Evolutionary conservation across 64 coral and sea anemone species (phyloP).

Genomic region (Orbicella faveolata): DNA sequence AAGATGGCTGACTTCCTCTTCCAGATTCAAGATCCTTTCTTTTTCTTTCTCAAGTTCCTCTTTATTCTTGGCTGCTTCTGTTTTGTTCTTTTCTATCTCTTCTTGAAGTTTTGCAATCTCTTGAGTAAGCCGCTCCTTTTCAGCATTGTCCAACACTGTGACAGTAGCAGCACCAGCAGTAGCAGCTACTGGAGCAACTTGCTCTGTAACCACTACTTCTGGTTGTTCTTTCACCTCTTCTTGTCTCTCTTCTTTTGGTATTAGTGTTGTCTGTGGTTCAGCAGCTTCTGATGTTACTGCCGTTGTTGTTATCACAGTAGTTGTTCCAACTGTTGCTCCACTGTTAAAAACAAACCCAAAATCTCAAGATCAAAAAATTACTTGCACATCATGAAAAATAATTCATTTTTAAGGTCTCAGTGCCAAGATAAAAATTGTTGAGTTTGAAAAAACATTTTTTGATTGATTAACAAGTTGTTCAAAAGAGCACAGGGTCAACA

Average conservation of each 20-base stretch:
- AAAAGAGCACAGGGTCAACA: too few relatives aligned
- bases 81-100: slow-evolving; percentile 60
- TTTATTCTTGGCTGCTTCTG: slow-evolving; percentile 43
- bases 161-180: slow-evolving; percentile 37
- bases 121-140: slow-evolving; percentile 56
- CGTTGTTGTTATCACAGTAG: slow-evolving; percentile 39
- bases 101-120: slow-evolving; percentile 55
- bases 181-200: background rate
- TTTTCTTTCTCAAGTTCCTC: slow-evolving; percentile 68
- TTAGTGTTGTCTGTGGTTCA: slow-evolving; percentile 10
- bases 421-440: too few relatives aligned
- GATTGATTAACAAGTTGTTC: too few relatives aligned
- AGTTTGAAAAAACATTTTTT: too few relatives aligned
- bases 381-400: too few relatives aligned
- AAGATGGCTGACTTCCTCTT: slow-evolving; percentile 71
- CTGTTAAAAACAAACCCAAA: background rate
- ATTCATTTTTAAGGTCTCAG: too few relatives aligned
- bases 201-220: slow-evolving; percentile 32
- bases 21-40: slow-evolving; percentile 48
- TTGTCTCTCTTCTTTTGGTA: slow-evolving; percentile 61
- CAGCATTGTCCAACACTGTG: slow-evolving; percentile 66
- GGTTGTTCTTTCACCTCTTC: slow-evolving; percentile 60
- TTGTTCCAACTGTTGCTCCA: slow-evolving; percentile 16
- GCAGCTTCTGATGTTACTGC: slow-evolving; percentile 19
- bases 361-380: too few relatives aligned